Base-by-base conservation (phyloP, 2,797 vertebrate genomes). In the Pseudomugil tenellus region DNA sequence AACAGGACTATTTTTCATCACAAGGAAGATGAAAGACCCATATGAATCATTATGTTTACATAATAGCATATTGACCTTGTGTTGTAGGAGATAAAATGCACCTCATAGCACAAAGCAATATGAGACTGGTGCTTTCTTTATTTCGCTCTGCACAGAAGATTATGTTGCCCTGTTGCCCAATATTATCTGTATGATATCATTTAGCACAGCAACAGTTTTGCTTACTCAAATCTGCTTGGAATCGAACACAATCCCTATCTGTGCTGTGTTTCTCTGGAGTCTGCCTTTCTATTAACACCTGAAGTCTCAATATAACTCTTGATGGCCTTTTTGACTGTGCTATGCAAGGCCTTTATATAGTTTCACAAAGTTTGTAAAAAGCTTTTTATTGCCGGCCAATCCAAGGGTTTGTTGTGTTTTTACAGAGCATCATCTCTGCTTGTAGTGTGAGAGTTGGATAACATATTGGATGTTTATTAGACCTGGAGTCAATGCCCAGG, bases 391-490 rank as follows among this genome's bases (percentile, higher is more conserved):
- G 86, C 63, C 37, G 67, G 71, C 75, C 85, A 83, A 85, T 84
- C 80, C 72, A 73, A 67, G 58, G 62, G 72, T 74, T 86, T 84
- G 87, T 84, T 86, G 80, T 89, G 79, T 86, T 91, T 93, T 93
- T 92, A 92, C 89, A 91, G 85, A 88, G 88, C 84, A 76, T 73
- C 84, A 84, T 88, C 79, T 82, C 79, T 72, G 80, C 77, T 84
- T 81, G 79, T 83, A 85, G 84, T 86, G 87, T 77, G 89, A 79
- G 86, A 80, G 63, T 82, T 80, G 79, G 84, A 85, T 86, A 91
- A 84, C 89, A 91, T 86, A 88, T 79, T 91, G 91, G 85, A 89
- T 85, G 91, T 94, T 94, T 94, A 94, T 90, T 90, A 86, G 88
- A 74, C 63, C 79, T 57, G 60, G 80, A 90, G 86, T 91, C 89